These are phyloP conservation scores for Bombylius major DNA, from an alignment of 2,888 invertebrate genomes.

Conservation along the genomic window DNA sequence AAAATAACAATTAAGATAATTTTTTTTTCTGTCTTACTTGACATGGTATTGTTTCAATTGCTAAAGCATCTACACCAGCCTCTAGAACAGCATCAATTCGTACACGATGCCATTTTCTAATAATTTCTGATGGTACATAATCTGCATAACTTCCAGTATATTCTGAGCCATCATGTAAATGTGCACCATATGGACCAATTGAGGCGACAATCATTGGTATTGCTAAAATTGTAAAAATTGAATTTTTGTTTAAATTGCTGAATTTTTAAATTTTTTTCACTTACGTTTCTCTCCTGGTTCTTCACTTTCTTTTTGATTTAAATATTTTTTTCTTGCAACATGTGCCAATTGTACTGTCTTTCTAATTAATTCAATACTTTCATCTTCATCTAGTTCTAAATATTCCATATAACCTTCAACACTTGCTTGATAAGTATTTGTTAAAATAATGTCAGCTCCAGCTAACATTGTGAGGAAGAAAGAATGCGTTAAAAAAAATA, in stretches of 20 bases:
- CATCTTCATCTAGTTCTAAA: conserved; percentile 51
- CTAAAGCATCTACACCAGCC: conserved; percentile 72
- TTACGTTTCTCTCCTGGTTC: background rate
- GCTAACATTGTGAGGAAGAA: conserved; percentile 39
- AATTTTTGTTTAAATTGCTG: background rate
- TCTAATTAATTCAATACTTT: conserved; percentile 59
- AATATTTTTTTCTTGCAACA: conserved; percentile 51
- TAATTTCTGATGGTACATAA: conserved; percentile 48
- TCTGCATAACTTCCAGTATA: conserved; percentile 77
- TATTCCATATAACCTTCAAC: conserved; percentile 63
- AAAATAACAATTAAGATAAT: background rate
- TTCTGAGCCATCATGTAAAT: conserved; percentile 81
- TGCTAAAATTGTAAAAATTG: conserved; percentile 15
- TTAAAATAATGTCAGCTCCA: conserved; percentile 77
- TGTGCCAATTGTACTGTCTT: conserved; percentile 62
- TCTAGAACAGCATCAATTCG: conserved; percentile 66
- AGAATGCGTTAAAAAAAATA: conserved; percentile 16
- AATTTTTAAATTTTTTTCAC: background rate
- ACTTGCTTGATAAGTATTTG: conserved; percentile 83
- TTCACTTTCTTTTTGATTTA: conserved; percentile 42
- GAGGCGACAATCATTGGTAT: conserved; percentile 68
- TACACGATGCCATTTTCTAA: conserved; percentile 75
- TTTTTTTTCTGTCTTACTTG: conserved; percentile 33
- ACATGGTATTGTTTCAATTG: conserved; percentile 87
- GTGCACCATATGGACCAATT: conserved; percentile 87